Evolutionary conservation across 1,140 invertebrate species (phyloP), one percentile per base, ranked within the genome.

Genomic region (Drosophila ohnishii): DNA sequence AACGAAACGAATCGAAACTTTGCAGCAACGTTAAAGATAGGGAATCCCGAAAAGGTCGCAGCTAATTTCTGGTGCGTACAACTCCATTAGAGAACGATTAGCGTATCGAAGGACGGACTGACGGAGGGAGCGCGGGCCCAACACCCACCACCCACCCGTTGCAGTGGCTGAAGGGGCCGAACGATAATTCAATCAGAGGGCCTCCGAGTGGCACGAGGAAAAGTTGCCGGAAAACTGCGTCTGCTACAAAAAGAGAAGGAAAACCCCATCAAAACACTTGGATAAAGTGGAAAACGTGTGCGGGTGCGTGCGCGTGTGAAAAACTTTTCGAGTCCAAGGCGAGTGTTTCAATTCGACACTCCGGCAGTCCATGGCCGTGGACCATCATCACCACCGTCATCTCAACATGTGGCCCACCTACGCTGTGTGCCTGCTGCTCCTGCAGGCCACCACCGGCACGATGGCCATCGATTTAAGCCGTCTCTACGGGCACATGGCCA

Each of bases 401-500:
- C 84, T 75, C 37, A 75, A 72, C 56, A 82, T 85, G 39, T 90
- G 86, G 86, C 83, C 89, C 25, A 80, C 79, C n/a, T 71, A 90
- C 19, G 70, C 75, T 28, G 63, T 85, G 48, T 70, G 79, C 45
- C 59, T 91, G 66, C 50, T 90, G 64, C 51, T 90, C 40, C 70
- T 85, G 28, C 70, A 81, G 47, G 57, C 84, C 48, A 55, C 66
- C 53, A 73, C 67, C 57, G 75, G 81, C 56, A 90, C 89, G 19
- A 78, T 70, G 62, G 91, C 89, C 67, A 91, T 92, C 69, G 91
- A 92, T 82, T 90, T 92, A 76, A 92, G 91, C 51, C 91, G 91
- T 30, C 64, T 92, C 51, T 92, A 92, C 60, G 91, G 91, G 9
- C 91, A 92, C 60, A 86, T 90, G 75, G 87, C 80, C 28, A 83